Conservation (phyloP, 2,888 invertebrate genomes). For the Eristalinus aeneus region DNA sequence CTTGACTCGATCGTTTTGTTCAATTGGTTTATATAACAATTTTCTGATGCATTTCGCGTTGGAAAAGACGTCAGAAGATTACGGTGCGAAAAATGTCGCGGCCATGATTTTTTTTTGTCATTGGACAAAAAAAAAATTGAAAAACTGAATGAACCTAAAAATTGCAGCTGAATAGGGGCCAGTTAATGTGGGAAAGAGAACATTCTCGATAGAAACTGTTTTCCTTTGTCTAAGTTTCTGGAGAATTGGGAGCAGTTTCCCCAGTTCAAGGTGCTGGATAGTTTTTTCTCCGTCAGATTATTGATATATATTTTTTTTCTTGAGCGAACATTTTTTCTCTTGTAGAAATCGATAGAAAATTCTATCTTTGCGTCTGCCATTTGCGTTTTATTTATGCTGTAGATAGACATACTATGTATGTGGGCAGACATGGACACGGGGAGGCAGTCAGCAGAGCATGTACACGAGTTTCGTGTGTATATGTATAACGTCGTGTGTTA, state of each 20-base stretch:
- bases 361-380: slow-evolving; percentile 70
- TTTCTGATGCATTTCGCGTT: slow-evolving; percentile 32
- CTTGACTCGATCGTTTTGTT: not conserved
- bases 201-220: not conserved
- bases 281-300: not conserved
- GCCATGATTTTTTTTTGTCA: slow-evolving; percentile 54
- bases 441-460: not conserved
- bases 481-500: slow-evolving; percentile 41
- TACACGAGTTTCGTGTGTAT: not conserved
- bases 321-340: slow-evolving; percentile 13
- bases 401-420: no score
- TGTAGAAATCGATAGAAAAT: slow-evolving; percentile 75
- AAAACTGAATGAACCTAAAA: not conserved
- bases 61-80: slow-evolving; percentile 52
- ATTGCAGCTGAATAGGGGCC: not conserved
- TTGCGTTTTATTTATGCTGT: slow-evolving; percentile 63
- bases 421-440: slow-evolving; percentile 12
- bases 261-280: not conserved
- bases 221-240: not conserved
- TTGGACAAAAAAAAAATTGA: not conserved
- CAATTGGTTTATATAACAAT: slow-evolving; percentile 53
- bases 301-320: slow-evolving; percentile 5
- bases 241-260: not conserved
- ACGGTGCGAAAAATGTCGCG: slow-evolving; percentile 66
- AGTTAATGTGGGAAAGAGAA: not conserved